Evolutionary conservation across 2,888 invertebrate genomes (phyloP).

Genomic region (Itoplectis maculator): DNA sequence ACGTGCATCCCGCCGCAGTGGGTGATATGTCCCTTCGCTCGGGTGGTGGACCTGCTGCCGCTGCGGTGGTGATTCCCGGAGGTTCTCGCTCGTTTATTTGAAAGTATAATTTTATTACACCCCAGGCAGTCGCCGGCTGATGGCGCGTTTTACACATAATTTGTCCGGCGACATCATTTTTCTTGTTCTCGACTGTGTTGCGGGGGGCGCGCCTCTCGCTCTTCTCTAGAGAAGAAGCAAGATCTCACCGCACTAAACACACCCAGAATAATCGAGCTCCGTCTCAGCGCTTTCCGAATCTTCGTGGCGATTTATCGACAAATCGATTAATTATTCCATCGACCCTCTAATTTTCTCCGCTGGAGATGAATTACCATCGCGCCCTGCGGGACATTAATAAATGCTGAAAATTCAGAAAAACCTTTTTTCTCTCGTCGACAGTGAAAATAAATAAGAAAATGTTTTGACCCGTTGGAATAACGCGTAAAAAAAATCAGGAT

Average conservation of each 20-base stretch:
- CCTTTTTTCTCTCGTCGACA: not conserved
- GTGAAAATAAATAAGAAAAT: no score
- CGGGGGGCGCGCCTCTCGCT: conserved; percentile 44
- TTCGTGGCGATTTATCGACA: conserved; percentile 36
- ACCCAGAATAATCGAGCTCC: conserved; percentile 6
- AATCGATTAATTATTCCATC: conserved; percentile 46
- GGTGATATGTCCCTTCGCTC: not conserved
- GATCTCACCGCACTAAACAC: no score
- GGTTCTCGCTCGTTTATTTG: conserved; percentile 62
- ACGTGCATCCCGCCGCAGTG: not conserved
- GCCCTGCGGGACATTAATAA: conserved; percentile 15
- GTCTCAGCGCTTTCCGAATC: not conserved
- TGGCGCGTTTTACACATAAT: conserved; percentile 69
- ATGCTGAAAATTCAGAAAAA: not conserved
- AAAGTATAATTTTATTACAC: conserved; percentile 71
- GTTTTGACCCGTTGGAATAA: no score
- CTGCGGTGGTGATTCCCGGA: no score
- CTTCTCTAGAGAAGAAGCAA: no score
- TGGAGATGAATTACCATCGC: not conserved
- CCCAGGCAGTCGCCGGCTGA: conserved; percentile 53
- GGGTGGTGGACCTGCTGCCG: conserved; percentile 5
- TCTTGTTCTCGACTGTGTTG: conserved; percentile 54
- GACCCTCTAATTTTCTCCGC: not conserved
- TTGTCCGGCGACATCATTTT: conserved; percentile 69
- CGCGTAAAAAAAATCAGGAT: no score